Evolutionary conservation across 2,113 vertebrate genomes (phyloP).

Genomic region (Astatoreochromis straeleni): DNA sequence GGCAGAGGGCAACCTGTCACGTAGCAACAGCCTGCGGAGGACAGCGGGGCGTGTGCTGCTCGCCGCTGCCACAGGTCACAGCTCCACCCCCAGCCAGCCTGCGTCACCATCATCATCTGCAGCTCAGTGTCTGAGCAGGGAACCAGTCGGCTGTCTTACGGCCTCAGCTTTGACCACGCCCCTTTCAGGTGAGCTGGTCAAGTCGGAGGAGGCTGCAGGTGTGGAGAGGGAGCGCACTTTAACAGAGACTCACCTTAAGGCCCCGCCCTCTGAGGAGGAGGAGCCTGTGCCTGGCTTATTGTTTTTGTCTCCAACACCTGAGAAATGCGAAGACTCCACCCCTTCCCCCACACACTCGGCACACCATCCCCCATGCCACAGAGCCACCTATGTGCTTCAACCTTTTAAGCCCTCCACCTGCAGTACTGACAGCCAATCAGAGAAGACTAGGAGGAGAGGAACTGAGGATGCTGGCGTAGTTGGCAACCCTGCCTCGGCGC

Average conservation of each 20-base stretch:
- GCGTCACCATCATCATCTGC: neutral
- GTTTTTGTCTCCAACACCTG: slow-evolving; percentile 68
- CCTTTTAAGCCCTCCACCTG: neutral
- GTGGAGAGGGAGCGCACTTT: neutral
- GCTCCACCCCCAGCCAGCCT: neutral
- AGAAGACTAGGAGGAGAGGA: neutral
- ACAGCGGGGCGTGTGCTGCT: slow-evolving; percentile 81
- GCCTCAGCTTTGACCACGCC: neutral
- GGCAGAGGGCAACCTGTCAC: slow-evolving; percentile 66
- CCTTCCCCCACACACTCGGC: neutral
- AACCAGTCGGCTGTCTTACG: neutral
- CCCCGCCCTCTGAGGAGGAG: slow-evolving; percentile 41
- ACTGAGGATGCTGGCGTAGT: neutral
- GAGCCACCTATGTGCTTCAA: neutral
- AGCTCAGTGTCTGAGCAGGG: neutral
- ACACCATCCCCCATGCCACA: neutral
- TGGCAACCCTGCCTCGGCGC: neutral
- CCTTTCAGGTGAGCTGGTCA: neutral
- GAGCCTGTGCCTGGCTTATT: slow-evolving; percentile 83
- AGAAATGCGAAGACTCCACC: neutral
- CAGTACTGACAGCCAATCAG: neutral
- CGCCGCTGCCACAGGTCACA: slow-evolving; percentile 30
- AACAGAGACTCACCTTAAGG: neutral
- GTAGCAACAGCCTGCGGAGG: slow-evolving; percentile 83
- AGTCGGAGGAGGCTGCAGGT: neutral